phyloP scores from a whole-genome alignment of 2,888 invertebrate genomes.

The Geotrupes spiniger region DNA sequence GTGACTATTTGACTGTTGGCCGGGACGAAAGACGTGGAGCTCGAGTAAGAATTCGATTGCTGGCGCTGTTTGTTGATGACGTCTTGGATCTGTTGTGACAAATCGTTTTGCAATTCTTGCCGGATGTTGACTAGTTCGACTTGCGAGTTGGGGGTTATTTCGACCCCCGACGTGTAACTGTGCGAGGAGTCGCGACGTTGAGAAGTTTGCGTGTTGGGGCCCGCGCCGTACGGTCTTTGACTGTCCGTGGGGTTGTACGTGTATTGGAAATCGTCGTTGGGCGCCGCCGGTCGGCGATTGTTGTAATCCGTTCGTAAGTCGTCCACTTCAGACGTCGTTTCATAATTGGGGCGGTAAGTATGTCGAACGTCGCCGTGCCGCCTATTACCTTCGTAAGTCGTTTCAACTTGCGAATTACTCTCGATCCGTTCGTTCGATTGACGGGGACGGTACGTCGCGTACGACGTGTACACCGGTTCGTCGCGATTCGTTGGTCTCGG shows the following conservation, averaged over 20 bases:
- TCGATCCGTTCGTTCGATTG: no score
- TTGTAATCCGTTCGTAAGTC: no score
- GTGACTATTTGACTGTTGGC: conserved; percentile 35
- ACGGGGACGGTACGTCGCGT: conserved; percentile 9
- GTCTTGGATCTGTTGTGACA: conserved; percentile 40
- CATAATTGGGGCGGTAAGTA: no score
- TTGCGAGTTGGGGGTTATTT: conserved; percentile 3
- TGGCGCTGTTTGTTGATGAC: conserved; percentile 31
- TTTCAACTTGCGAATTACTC: no score
- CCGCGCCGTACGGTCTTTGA: background rate
- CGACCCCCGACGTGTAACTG: conserved; percentile 8
- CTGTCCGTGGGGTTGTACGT: conserved; percentile 2
- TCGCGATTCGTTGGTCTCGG: background rate
- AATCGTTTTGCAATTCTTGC: conserved; percentile 26
- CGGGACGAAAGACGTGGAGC: conserved; percentile 24
- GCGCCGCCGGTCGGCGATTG: no score
- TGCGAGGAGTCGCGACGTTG: conserved; percentile 6
- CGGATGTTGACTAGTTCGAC: conserved; percentile 24
- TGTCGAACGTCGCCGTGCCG: no score
- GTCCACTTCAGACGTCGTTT: no score
- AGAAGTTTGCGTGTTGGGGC: background rate
- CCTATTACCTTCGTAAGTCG: no score
- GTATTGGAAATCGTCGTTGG: no score
- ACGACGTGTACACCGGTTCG: conserved; percentile 9
- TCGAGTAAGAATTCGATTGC: conserved; percentile 14